phyloP scores from a whole-genome alignment of 1,140 invertebrate genomes.

The Eulimnadia texana region DNA sequence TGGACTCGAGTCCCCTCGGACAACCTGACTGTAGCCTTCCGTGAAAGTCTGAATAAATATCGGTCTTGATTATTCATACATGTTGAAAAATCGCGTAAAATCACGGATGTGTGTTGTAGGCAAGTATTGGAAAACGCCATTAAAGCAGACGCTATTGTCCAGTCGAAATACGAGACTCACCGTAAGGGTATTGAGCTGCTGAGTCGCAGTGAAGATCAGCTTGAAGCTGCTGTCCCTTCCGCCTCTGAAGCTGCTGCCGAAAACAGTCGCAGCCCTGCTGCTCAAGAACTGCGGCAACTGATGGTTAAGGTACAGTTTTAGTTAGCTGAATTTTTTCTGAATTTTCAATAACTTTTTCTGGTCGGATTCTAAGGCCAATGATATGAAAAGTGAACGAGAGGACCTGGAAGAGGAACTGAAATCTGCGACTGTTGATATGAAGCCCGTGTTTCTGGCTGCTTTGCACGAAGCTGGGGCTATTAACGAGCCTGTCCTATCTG shows the following conservation, averaged over 20 bases:
- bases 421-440: slow-evolving; percentile 67
- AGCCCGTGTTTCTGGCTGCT: slow-evolving; percentile 59
- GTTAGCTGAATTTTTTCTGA: background rate
- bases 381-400: slow-evolving; percentile 76
- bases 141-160: slow-evolving; percentile 57
- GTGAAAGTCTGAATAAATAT: slow-evolving; percentile 77
- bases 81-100: too few relatives aligned
- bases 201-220: slow-evolving; percentile 50
- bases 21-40: slow-evolving; percentile 76
- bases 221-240: slow-evolving; percentile 45
- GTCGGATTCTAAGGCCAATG: slow-evolving; percentile 69
- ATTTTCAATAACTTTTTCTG: background rate
- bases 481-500: slow-evolving; percentile 61
- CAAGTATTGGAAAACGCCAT: slow-evolving; percentile 80
- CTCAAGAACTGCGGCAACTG: slow-evolving; percentile 51
- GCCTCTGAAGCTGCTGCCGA: slow-evolving; percentile 32
- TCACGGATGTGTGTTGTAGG: too few relatives aligned
- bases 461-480: slow-evolving; percentile 69
- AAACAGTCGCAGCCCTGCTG: slow-evolving; percentile 41
- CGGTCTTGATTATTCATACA: slow-evolving; percentile 31
- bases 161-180: slow-evolving; percentile 70
- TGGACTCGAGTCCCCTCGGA: slow-evolving; percentile 83
- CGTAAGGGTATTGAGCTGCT: slow-evolving; percentile 67
- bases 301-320: slow-evolving; percentile 41
- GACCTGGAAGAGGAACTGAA: slow-evolving; percentile 76